Percentiles rank a stretch among this genome's conserved stretches.
Conservation (phyloP, 2,113 vertebrate species). For the Dicentrarchus labrax region DNA sequence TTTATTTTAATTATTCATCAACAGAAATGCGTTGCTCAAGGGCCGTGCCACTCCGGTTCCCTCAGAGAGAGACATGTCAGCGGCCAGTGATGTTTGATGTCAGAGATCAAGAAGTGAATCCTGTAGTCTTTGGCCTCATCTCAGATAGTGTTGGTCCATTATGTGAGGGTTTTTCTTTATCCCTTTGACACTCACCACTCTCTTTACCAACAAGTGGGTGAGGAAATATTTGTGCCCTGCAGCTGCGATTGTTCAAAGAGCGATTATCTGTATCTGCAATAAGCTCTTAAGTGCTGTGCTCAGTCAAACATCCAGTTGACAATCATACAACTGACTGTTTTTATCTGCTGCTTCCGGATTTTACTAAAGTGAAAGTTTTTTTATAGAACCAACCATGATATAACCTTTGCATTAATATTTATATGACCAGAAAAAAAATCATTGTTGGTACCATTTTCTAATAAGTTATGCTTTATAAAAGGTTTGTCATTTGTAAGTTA, state of each 20-base stretch:
- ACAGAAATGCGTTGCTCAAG: conserved; percentile 17
- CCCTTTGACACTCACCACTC: neutral
- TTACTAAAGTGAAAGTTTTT: neutral
- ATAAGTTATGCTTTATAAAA: neutral
- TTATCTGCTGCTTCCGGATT: neutral
- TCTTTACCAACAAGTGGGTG: neutral
- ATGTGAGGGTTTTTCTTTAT: neutral
- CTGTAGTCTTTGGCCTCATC: conserved; percentile 9
- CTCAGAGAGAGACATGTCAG: conserved; percentile 27
- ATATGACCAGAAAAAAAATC: neutral
- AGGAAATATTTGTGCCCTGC: conserved; percentile 10
- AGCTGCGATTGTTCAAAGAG: conserved; percentile 28
- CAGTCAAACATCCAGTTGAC: neutral
- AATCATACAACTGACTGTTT: neutral
- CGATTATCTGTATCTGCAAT: conserved; percentile 4
- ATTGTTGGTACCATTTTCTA: neutral
- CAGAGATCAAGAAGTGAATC: conserved; percentile 30
- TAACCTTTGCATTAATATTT: neutral
- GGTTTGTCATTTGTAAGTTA: neutral
- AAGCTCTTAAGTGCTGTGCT: conserved; percentile 1
- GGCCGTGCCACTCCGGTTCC: neutral
- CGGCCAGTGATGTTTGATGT: conserved; percentile 34
- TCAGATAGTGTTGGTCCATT: neutral
- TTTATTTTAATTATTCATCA: conserved; percentile 66
- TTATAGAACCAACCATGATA: neutral